phyloP scores from a whole-genome alignment of 92 coral and sea anemone genomes.

The Epizoanthus ramosus region DNA sequence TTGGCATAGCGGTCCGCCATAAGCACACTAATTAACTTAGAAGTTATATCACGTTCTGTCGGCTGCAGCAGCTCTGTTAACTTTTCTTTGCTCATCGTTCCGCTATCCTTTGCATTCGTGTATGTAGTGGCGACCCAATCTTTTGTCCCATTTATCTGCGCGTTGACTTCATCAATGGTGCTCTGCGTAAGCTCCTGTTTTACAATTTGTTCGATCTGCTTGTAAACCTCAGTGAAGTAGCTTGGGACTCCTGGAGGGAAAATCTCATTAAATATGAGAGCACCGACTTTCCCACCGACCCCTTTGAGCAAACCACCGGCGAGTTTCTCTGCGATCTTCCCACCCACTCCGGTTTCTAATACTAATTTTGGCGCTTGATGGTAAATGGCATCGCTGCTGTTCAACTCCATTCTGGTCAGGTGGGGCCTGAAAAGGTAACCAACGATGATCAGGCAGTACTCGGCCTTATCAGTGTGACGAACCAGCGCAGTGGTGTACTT shows the following conservation, averaged over 20 bases:
- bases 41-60: slow-evolving; percentile 47
- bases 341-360: not conserved
- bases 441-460: slow-evolving; percentile 19
- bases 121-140: slow-evolving; percentile 50
- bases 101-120: slow-evolving; percentile 46
- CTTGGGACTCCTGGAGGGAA: slow-evolving; percentile 53
- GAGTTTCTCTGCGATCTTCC: slow-evolving; percentile 9
- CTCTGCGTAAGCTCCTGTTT: slow-evolving; percentile 35
- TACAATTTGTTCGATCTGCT: slow-evolving; percentile 46
- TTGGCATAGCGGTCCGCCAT: slow-evolving; percentile 45
- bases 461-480: slow-evolving; percentile 33
- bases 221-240: slow-evolving; percentile 51
- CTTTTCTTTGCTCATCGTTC: slow-evolving; percentile 20
- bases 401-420: not conserved
- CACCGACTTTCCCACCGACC: slow-evolving; percentile 19
- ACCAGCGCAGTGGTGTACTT: slow-evolving; percentile 33
- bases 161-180: slow-evolving; percentile 50
- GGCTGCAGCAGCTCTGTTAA: slow-evolving; percentile 44
- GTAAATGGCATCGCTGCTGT: slow-evolving; percentile 16
- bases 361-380: slow-evolving; percentile 2
- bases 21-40: slow-evolving; percentile 43
- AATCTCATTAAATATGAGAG: slow-evolving; percentile 30
- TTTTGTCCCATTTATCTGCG: slow-evolving; percentile 38
- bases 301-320: slow-evolving; percentile 28
- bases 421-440: slow-evolving; percentile 30